Evolutionary conservation across 1,140 invertebrate genomes (phyloP).

Genomic region (Prorops nasuta): DNA sequence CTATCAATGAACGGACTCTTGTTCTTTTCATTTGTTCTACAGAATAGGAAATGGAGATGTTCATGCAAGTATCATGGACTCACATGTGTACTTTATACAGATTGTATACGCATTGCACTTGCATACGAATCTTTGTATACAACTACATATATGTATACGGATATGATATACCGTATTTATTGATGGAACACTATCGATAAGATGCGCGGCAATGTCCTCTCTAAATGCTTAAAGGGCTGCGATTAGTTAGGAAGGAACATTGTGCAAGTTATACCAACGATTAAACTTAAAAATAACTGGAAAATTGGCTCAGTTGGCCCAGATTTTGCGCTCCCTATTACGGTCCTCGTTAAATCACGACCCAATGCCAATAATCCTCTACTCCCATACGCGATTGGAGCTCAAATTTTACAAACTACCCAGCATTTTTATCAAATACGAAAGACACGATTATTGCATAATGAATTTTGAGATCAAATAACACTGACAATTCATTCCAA

Average conservation of each 20-base stretch:
- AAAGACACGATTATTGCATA: slow-evolving; percentile 21
- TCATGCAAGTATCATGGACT: slow-evolving; percentile 15
- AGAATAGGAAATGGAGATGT: slow-evolving; percentile 31
- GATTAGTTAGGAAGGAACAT: slow-evolving; percentile 30
- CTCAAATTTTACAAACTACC: background rate
- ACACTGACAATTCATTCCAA: background rate
- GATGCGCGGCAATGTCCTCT: slow-evolving; percentile 28
- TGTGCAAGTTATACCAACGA: slow-evolving; percentile 25
- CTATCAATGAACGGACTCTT: slow-evolving; percentile 22
- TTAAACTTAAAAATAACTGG: slow-evolving; percentile 23
- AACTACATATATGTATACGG: slow-evolving; percentile 30
- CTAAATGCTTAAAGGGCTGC: slow-evolving; percentile 18
- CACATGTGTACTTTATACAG: slow-evolving; percentile 22
- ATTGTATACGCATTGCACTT: slow-evolving; percentile 12
- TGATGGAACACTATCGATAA: slow-evolving; percentile 30
- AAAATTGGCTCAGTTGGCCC: slow-evolving; percentile 25
- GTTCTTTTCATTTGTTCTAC: background rate
- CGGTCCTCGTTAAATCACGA: too few relatives aligned
- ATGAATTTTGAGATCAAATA: slow-evolving; percentile 30
- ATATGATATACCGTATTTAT: slow-evolving; percentile 34
- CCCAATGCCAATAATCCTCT: background rate
- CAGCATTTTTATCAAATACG: slow-evolving; percentile 16
- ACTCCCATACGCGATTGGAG: background rate
- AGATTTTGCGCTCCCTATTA: too few relatives aligned
- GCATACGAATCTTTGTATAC: slow-evolving; percentile 19